These are phyloP conservation scores for Podotricha telesiphe DNA, from an alignment of 2,888 invertebrate genomes.

Conservation along the genomic window DNA sequence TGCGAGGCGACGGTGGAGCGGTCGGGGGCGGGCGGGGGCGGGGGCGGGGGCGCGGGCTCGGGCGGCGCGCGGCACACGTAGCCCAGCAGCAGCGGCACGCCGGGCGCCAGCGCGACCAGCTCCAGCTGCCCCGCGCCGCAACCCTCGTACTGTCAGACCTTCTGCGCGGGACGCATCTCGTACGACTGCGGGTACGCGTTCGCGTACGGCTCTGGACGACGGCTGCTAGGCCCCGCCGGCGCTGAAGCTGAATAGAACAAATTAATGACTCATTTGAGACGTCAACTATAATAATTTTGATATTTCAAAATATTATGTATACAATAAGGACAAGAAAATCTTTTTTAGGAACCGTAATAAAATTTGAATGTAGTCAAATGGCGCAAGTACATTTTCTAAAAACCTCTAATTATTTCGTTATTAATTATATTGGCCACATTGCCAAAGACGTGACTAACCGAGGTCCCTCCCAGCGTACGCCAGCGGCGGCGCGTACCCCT, in stretches of 20 bases:
- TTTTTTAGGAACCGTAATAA: too few relatives aligned
- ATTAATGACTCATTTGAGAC: neutral
- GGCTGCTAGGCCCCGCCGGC: conserved; percentile 74
- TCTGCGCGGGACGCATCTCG: conserved; percentile 89
- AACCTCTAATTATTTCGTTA: too few relatives aligned
- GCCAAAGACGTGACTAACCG: too few relatives aligned
- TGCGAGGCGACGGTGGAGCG: conserved; percentile 66
- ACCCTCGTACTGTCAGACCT: conserved; percentile 83
- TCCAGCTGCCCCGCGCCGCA: conserved; percentile 64
- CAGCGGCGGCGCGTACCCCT: conserved; percentile 70
- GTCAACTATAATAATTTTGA: too few relatives aligned
- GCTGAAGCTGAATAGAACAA: conserved; percentile 76
- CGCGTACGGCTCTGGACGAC: conserved; percentile 87
- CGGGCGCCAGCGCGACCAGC: conserved; percentile 71
- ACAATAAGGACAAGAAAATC: too few relatives aligned
- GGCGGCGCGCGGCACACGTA: conserved; percentile 63
- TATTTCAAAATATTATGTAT: too few relatives aligned
- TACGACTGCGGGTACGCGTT: conserved; percentile 89
- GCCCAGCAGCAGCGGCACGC: conserved; percentile 72
- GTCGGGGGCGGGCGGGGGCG: conserved; percentile 42
- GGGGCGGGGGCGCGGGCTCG: conserved; percentile 33
- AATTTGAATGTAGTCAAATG: too few relatives aligned
- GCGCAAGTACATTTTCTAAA: too few relatives aligned
- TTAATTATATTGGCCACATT: too few relatives aligned
- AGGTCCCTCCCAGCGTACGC: conserved; percentile 61